Conservation (phyloP, 2,888 invertebrate species). For the Saturnia pavonia region DNA sequence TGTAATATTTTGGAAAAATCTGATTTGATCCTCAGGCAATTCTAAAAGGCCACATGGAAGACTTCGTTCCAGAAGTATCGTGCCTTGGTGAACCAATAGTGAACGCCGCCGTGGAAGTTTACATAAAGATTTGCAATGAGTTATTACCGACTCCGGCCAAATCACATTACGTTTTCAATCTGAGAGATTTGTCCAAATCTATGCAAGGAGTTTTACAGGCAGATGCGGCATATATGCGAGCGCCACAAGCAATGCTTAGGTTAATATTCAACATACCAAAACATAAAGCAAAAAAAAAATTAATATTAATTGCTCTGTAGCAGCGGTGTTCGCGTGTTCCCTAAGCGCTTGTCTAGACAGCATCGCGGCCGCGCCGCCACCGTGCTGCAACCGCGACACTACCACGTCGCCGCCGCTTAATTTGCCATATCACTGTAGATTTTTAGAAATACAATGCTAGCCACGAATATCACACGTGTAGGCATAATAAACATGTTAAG, state of each 20-base stretch:
- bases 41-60: conserved; percentile 88
- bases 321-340: not conserved
- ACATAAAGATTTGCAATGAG: conserved; percentile 88
- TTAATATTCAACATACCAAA: conserved; percentile 37
- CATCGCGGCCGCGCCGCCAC: too few species aligned
- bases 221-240: conserved; percentile 86
- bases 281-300: not conserved
- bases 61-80: conserved; percentile 87
- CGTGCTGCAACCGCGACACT: too few species aligned
- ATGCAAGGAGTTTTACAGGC: conserved; percentile 95
- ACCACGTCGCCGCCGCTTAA: too few species aligned
- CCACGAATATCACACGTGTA: too few species aligned
- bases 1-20: not conserved
- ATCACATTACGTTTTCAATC: conserved; percentile 96
- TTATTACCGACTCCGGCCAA: conserved; percentile 95
- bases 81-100: conserved; percentile 87
- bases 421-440: too few species aligned
- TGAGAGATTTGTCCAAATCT: conserved; percentile 94
- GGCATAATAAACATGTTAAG: too few species aligned
- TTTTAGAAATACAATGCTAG: too few species aligned
- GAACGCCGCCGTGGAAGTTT: conserved; percentile 91
- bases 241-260: conserved; percentile 86
- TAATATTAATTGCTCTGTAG: not conserved
- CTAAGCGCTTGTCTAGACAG: not conserved
- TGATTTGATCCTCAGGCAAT: conserved; percentile 78